Evolutionary conservation across 2,113 vertebrate species (phyloP).

Genomic region (Hydropotes inermis): DNA sequence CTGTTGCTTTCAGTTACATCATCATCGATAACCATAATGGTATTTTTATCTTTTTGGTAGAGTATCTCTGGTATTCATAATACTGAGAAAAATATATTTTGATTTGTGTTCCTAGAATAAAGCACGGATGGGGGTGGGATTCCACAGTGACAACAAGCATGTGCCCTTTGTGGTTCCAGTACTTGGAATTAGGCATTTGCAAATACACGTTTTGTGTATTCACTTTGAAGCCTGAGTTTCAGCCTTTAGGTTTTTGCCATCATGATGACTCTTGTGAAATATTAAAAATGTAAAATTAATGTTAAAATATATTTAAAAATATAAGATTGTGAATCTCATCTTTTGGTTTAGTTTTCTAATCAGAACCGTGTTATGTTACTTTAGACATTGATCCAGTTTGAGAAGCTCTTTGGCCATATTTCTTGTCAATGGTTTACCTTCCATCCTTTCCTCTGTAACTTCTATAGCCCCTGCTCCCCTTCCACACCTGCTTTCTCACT

Average conservation of each 20-base stretch:
- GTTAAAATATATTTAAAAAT: neutral
- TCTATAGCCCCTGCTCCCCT: neutral
- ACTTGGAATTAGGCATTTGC: neutral
- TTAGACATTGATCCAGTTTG: neutral
- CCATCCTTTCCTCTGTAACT: neutral
- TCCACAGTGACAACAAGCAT: neutral
- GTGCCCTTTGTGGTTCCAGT: neutral
- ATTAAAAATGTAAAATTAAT: neutral
- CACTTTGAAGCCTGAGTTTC: neutral
- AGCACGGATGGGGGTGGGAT: neutral
- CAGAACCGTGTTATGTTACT: neutral
- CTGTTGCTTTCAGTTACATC: neutral
- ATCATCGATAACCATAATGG: neutral
- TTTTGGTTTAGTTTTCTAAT: neutral
- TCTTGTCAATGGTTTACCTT: neutral
- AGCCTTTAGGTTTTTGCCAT: neutral
- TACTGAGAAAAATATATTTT: neutral
- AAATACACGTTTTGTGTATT: neutral
- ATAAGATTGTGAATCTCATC: neutral
- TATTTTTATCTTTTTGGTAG: neutral
- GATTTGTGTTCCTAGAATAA: neutral
- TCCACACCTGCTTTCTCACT: neutral
- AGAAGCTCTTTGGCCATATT: neutral
- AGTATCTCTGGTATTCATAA: neutral
- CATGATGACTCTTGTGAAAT: constrained; percentile 6